Evolutionary conservation across 2,797 vertebrate genomes (phyloP), one percentile per base, ranked within the genome.

Genomic region (Acipenser ruthenus): DNA sequence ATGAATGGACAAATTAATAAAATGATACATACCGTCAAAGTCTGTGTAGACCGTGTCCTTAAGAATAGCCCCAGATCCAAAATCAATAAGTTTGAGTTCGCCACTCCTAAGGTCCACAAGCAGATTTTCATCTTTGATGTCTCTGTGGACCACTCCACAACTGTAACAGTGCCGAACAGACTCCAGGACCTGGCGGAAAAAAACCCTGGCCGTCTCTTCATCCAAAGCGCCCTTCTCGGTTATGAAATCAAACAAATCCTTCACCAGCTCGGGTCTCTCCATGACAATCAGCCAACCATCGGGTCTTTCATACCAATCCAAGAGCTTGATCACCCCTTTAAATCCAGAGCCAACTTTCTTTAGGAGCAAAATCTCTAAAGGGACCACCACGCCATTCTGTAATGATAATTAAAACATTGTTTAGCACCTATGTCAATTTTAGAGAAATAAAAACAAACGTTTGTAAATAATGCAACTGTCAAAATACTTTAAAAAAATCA

Each of bases 21-120:
- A 18, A 18, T 1, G 18, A 18, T 69, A 78, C 88, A 70, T 88
- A 99, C 96, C 96, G 10, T 98, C 95, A 50, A 99, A 99, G 75
- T 99, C 95, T 0, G 96, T 99, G 87, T 99, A 99, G 65, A 98
- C 96, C 0, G 96, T 98, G 91, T 98, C 96, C 91, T 95, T 95
- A 79, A 99, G 96, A 67, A 98, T 86, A 12, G 96, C 95, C 68
- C 96, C 96, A 0, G 96, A 98, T 66, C 96, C 96, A 71, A 99
- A 99, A 86, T 99, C 96, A 66, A 99, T 98, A 67, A 98, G 94
- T 83, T 96, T 99, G 66, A 99, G 92, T 77, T 96, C 93, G 56
- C 95, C 96, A 0, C 88, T 92, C 79, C 94, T 85, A 63, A 96
- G 88, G 58, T 98, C 96, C 82, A 98, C 96, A 47, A 98, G 90